A percentile compares a stretch with the other conserved stretches of the same genome.
Conservation (phyloP, 23 tunicate genomes). For the Halocynthia roretzi region DNA sequence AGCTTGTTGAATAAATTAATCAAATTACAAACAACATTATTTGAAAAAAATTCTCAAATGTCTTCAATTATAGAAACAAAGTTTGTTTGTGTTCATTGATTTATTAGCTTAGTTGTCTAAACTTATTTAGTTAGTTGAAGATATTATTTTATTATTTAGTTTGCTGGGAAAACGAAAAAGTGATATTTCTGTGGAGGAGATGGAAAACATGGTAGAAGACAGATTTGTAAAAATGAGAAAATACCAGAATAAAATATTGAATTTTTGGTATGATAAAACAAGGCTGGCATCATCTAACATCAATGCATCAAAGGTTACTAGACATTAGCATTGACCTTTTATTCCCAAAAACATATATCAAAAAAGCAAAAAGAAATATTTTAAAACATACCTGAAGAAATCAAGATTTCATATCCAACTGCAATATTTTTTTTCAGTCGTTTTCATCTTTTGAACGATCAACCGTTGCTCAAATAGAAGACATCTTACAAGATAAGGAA, state of each 20-base stretch:
- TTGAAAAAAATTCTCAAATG: background rate
- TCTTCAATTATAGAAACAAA: background rate
- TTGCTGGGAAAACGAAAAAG: background rate
- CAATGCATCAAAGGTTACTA: conserved; percentile 18
- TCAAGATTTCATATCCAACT: background rate
- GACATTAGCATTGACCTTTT: too few species aligned
- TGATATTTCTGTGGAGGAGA: background rate
- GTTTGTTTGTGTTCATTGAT: background rate
- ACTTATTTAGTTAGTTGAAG: too few species aligned
- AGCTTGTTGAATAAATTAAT: conserved; percentile 2
- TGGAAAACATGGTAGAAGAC: background rate
- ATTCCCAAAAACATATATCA: background rate
- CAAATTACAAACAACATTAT: conserved; percentile 10
- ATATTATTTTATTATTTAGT: too few species aligned
- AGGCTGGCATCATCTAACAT: conserved; percentile 21
- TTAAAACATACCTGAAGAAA: background rate
- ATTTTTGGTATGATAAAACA: conserved; percentile 71
- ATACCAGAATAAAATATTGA: conserved; percentile 31
- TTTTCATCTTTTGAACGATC: conserved; percentile 66
- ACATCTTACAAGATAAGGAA: conserved; percentile 44
- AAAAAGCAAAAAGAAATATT: background rate
- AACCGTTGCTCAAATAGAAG: conserved; percentile 61
- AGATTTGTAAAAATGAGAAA: conserved; percentile 1
- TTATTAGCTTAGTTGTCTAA: background rate
- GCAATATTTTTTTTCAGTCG: conserved; percentile 31